These are phyloP conservation scores for Mycogona germanica DNA, from an alignment of 2,888 invertebrate species.

Conservation along the genomic window DNA sequence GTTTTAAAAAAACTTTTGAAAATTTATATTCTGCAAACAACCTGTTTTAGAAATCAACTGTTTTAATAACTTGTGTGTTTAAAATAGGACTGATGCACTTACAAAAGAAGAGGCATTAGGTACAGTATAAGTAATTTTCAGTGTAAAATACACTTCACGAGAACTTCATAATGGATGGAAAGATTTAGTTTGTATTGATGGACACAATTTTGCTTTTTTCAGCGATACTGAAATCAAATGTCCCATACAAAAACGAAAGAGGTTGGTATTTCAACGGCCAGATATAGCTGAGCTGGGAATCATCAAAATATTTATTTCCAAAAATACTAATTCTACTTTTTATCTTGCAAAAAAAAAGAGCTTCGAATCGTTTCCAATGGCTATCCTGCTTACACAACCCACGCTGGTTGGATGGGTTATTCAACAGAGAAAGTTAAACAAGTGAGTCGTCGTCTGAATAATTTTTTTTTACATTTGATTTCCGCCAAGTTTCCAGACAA, in stretches of 20 bases:
- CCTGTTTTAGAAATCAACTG: not conserved
- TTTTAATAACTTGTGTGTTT: not conserved
- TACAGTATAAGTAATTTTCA: no score
- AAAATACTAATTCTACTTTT: no score
- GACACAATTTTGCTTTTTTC: conserved; percentile 21
- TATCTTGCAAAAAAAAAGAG: conserved; percentile 48
- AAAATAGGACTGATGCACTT: conserved; percentile 62
- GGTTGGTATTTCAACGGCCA: no score
- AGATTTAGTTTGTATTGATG: conserved; percentile 7
- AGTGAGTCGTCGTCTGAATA: conserved; percentile 30
- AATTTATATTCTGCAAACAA: no score
- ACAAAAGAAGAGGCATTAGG: conserved; percentile 66
- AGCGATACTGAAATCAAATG: conserved; percentile 48
- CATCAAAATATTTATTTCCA: no score
- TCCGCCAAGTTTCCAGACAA: no score
- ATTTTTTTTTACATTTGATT: no score
- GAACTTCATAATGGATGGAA: not conserved
- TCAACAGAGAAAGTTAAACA: conserved; percentile 56
- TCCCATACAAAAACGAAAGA: conserved; percentile 43
- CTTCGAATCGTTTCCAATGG: no score
- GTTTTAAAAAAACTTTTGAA: no score
- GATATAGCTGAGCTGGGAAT: no score
- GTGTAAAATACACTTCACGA: not conserved
- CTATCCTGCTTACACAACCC: conserved; percentile 79
- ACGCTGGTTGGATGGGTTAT: conserved; percentile 77